Evolutionary conservation across 2,797 vertebrate species (phyloP), one percentile per base, ranked within the genome.

Genomic region (Pseudotriccus pelzelni): DNA sequence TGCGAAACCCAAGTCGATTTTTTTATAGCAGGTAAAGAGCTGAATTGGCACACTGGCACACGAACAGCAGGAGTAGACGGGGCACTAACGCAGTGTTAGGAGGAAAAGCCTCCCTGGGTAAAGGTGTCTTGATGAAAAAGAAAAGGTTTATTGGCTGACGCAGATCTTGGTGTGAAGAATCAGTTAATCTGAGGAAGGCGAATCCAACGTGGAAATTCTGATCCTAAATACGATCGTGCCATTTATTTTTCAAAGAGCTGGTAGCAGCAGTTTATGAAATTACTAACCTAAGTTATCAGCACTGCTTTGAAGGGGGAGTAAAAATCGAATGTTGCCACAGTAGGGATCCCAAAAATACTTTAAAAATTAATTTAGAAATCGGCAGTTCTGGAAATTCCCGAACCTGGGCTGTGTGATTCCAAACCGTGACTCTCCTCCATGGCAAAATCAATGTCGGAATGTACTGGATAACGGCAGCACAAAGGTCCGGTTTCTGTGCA

Each of bases 401-500:
- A 25, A 37, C 13, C 60, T 19, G 50, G 30, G 21, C 64, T 83
- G 83, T 74, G 60, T 32, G 59, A 73, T 88, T 67, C 20, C 41
- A 80, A 96, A 84, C 76, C 66, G 2, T 11, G 59, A 34, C 44
- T 92, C 79, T 91, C 79, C 27, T 10, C 59, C 77, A 6, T 80
- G 68, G 53, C 91, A 81, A 47, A 94, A 85, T 89, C 79, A 30
- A 28, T 85, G 72, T 82, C 56, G 25, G 95, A 94, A 82, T 32
- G 36, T 69, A 14, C 27, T 47, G 88, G 69, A 88, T 94, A 89
- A 96, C 92, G 77, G 46, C 86, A 64, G 79, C 56, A 32, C 92
- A 86, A 60, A 94, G 96, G 93, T 87, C 73, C 14, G 60, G 95
- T 89, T 96, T 96, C 63, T 91, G 78, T 92, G 83, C 84, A 67